Conservation (phyloP, 2,888 invertebrate species). For the Hoplodrina ambigua region DNA sequence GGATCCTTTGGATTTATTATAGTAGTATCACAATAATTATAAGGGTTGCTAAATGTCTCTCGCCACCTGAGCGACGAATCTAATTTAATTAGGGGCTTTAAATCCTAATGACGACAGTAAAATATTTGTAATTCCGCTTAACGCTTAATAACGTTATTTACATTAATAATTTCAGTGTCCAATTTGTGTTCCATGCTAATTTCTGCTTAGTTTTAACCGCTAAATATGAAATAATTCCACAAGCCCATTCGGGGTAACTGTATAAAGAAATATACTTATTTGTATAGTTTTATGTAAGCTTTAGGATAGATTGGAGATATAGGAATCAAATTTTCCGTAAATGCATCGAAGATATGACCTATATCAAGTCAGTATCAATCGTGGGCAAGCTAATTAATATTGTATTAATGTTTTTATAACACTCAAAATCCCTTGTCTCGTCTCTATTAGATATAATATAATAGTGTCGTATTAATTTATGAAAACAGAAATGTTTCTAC, state of each 20-base stretch:
- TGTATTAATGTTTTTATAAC: background rate
- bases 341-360: no score
- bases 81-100: slow-evolving; percentile 36
- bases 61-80: slow-evolving; percentile 35
- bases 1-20: slow-evolving; percentile 13
- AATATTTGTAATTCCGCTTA: slow-evolving; percentile 30
- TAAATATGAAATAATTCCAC: slow-evolving; percentile 1
- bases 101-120: slow-evolving; percentile 30
- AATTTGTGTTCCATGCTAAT: slow-evolving; percentile 1
- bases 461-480: background rate
- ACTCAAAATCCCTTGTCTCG: background rate
- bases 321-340: no score
- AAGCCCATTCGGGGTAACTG: background rate
- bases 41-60: slow-evolving; percentile 11
- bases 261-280: background rate
- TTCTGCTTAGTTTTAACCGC: slow-evolving; percentile 16
- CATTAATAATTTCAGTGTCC: slow-evolving; percentile 13
- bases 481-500: background rate
- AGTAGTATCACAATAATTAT: slow-evolving; percentile 10
- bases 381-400: background rate
- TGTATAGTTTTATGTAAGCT: slow-evolving; percentile 1
- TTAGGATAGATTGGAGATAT: background rate
- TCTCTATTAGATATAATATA: background rate
- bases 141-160: slow-evolving; percentile 22
- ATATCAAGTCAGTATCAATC: background rate